Base-by-base conservation (phyloP, 92 coral and sea anemone species). In the Zoanthus gigantus region DNA sequence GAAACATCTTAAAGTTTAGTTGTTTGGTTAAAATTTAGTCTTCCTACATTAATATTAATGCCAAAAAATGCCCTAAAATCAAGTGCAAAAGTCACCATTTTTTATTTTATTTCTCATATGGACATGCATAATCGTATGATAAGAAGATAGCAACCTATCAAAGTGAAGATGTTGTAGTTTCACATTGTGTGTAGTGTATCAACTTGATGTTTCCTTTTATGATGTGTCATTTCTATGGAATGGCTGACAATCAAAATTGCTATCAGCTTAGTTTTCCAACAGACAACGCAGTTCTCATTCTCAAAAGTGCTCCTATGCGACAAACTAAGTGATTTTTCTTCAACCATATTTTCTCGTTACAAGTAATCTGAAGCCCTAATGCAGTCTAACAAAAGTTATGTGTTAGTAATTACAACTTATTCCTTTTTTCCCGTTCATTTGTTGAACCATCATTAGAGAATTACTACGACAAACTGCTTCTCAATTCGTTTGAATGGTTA, bases 101-200 rank as follows among this genome's bases (percentile, higher is more conserved):
- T 85, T 31, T 53, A 14, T 31, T 50, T 17, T 67, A 53, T 85
- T 71, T 82, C 82, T 74, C 42, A 76, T 54, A 74, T 74, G 88
- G 56, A 66, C 73, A 52, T 18, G 73, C 69, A 60, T 48, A 74
- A 72, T 67, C 82, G 29, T 74, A 48, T 52, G 72, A 61, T 72
- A 73, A 72, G 77, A 84, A 50, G 28, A 52, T 85, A 76, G 81
- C 81, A 66, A 74, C 23, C 73, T 74, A 42, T 72, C 71, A 67
- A 74, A 60, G 42, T 76, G 42, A 72, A 85, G 83, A n/a, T 74
- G 54, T 61, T 85, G 89, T 85, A 85, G 83, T 47, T 54, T 52
- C 88, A 68, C 61, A 72, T 46, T 71, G 71, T 85, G 72, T 65
- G 45, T 3, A 77, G 74, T 85, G 32, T 63, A 73, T 76, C 72